Base-by-base conservation (phyloP, 2,113 vertebrate species). In the Heterocephalus glaber region DNA sequence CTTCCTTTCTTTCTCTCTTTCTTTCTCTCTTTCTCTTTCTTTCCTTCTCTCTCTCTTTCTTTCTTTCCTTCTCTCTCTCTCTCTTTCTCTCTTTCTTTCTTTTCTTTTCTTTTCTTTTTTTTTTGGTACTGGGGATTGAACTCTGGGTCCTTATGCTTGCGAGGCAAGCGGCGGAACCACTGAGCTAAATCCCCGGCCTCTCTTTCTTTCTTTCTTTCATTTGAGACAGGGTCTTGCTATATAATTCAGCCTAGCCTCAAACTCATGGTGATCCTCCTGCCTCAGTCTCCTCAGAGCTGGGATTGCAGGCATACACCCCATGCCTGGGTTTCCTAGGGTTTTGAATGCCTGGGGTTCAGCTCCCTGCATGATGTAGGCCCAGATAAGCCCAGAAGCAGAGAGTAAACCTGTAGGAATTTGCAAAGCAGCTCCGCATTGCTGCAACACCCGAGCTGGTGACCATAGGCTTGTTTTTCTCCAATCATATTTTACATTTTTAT, bases 341-440 rank as follows among this genome's bases (percentile, higher is more conserved):
- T 68, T 33, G 60, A 81, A 68, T 28, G 38, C 52, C 35, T 10
- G 56, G 4, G 17, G 41, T 61, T 24, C 30, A 11, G 72, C 16
- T 60, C 22, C 13, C 1, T 3, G 14, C 3, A 4, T 14, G 2
- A 11, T n/a, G 44, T 2, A 44, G 30, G 38, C 14, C 17, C 22
- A 76, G 89, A 60, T 77, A 83, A 93, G n/a, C 38, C 11, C 41
- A 92, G 88, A 76, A 74, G 20, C 2, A 2, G 52, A 61, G 49
- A 90, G 70, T 92, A 90, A 94, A 56, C 52, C 60, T 95, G 68
- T 17, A 94, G 94, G 95, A 89, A 95, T 83, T 63, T 60, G 30
- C 49, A 77, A 88, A 77, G 49, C 52, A 24, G 17, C 38, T 68
- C 65, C 30, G 26, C 74, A 60, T 61, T 54, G 12, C 7, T 7